Evolutionary conservation across 2,113 vertebrate genomes (phyloP).

Genomic region (Numida meleagris): DNA sequence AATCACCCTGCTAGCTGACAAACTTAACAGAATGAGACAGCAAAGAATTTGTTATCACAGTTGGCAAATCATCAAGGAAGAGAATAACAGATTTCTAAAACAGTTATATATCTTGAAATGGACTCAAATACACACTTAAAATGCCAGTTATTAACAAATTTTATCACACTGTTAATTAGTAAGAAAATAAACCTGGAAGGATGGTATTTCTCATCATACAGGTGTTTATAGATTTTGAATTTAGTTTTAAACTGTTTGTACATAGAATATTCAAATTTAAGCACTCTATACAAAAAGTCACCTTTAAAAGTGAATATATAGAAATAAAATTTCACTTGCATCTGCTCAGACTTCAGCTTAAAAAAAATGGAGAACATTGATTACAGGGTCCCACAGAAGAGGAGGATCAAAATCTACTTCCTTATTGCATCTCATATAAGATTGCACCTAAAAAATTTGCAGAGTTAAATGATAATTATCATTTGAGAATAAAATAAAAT

Average conservation of each 20-base stretch:
- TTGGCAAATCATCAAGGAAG: conserved; percentile 59
- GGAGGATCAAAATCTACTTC: background rate
- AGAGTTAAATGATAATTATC: background rate
- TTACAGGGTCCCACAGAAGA: background rate
- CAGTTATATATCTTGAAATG: conserved; percentile 5
- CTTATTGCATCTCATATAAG: background rate
- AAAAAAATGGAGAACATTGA: background rate
- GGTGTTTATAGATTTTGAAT: background rate
- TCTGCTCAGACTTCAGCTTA: background rate
- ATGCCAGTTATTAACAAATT: conserved; percentile 8
- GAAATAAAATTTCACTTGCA: background rate
- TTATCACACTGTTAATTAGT: conserved; percentile 12
- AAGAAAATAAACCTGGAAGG: background rate
- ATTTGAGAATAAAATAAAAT: background rate
- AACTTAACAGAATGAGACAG: conserved; percentile 44
- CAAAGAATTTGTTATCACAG: conserved; percentile 46
- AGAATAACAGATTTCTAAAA: conserved; percentile 34
- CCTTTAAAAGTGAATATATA: background rate
- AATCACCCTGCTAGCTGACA: conserved; percentile 29
- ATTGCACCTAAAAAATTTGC: background rate
- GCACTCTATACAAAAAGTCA: background rate
- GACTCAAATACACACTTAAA: conserved; percentile 40
- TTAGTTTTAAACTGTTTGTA: background rate
- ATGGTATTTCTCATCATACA: background rate
- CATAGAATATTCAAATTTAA: background rate